Conservation (phyloP, 2,888 invertebrate genomes). For the Habrosyne pyritoides region DNA sequence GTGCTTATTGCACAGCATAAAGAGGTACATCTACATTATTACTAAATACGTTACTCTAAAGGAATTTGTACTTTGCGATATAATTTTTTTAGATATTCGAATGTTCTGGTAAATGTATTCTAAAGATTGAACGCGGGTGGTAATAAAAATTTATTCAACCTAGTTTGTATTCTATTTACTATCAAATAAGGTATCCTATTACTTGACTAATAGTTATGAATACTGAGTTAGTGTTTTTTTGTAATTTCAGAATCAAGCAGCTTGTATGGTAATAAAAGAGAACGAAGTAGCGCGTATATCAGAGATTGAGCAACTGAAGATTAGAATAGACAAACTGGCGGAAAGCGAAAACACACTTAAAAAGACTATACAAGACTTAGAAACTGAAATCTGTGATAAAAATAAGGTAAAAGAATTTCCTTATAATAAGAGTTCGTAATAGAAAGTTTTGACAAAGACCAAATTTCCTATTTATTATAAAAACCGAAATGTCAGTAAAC, state of each 20-base stretch:
- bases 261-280: conserved; percentile 76
- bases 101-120: no score
- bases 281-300: conserved; percentile 57
- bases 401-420: conserved; percentile 80
- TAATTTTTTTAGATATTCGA: no score
- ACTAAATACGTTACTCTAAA: no score
- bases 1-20: conserved; percentile 77
- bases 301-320: conserved; percentile 67
- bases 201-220: conserved; percentile 25
- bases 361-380: conserved; percentile 75
- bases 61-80: no score
- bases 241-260: conserved; percentile 72
- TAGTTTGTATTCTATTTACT: neutral
- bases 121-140: no score
- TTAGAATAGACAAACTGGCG: conserved; percentile 67
- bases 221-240: no score
- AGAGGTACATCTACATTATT: conserved; percentile 60
- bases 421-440: no score
- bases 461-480: no score
- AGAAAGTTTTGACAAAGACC: no score
- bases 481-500: no score
- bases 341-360: conserved; percentile 73
- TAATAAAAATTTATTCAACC: no score
- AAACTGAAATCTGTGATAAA: conserved; percentile 85
- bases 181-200: no score